Evolutionary conservation across 2,888 invertebrate genomes (phyloP).

Genomic region (Euzetes globulus): DNA sequence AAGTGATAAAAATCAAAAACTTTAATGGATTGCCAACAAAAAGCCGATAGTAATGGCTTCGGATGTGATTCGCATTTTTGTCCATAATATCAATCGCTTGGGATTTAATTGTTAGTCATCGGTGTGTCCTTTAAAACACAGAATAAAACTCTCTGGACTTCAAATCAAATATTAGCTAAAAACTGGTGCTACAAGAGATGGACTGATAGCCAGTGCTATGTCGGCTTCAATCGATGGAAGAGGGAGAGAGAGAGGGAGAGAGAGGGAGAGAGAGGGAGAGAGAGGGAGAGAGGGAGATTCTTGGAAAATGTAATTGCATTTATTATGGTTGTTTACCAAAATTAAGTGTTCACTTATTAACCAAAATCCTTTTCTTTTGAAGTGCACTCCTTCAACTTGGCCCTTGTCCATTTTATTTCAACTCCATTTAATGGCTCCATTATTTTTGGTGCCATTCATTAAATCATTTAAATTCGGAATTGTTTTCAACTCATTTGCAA

Average conservation of each 20-base stretch:
- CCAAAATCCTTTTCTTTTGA: too few relatives aligned
- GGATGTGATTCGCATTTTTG: constrained; percentile 28
- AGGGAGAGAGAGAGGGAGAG: too few relatives aligned
- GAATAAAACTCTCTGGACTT: not conserved
- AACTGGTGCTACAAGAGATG: not conserved
- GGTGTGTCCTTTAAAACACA: constrained; percentile 18
- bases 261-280: too few relatives aligned
- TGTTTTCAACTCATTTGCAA: not conserved
- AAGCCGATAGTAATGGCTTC: constrained; percentile 15
- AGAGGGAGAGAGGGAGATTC: too few relatives aligned
- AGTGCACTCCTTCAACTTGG: too few relatives aligned
- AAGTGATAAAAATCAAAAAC: constrained; percentile 15
- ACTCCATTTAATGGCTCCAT: too few relatives aligned
- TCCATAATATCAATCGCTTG: constrained; percentile 15
- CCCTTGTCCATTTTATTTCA: too few relatives aligned
- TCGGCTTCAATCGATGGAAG: too few relatives aligned
- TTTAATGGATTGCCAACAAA: constrained; percentile 11
- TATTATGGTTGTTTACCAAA: too few relatives aligned
- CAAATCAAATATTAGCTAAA: not conserved
- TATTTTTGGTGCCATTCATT: constrained; percentile 16
- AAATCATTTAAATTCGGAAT: not conserved
- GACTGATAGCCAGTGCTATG: too few relatives aligned
- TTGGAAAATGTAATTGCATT: too few relatives aligned
- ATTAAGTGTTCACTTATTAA: too few relatives aligned
- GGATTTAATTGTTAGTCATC: constrained; percentile 30